Base-by-base conservation (phyloP, 2,113 vertebrate genomes). In the Myrmecophaga tridactyla region DNA sequence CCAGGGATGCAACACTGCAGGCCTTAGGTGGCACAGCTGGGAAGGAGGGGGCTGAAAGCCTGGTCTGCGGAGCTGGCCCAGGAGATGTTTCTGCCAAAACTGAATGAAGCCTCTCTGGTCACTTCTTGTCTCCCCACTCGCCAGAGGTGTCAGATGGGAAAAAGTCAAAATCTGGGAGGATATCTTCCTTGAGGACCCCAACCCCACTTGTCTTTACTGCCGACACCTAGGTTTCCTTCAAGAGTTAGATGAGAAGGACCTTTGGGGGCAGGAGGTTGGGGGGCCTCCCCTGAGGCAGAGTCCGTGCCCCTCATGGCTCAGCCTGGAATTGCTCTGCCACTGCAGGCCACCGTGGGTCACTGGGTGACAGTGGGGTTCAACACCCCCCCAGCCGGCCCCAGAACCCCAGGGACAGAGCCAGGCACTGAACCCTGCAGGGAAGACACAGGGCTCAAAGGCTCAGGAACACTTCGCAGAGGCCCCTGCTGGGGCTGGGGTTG, bases 371-470 rank as follows among this genome's bases (percentile, higher is more conserved):
- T 60, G 69, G 98, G 94, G 27, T 97, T 97, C 90, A 98, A 90
- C 39, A 98, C 97, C 2, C 96, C 96, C 4, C 96, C 89, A 4
- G 94, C 70, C 0, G 96, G 95, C 53, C 97, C 97, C 97, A 69
- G 96, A 41, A 88, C 97, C 89, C 43, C 97, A 60, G 97, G 85
- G 62, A 97, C 96, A 9, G 96, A 87, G 12, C 96, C 97, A 6
- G 97, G 94, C n/a, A 98, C 96, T 0, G 96, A 97, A 56, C 93
- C 95, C 87, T 98, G 98, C 73, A 98, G 83, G 2, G 98, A 96
- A 83, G 97, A 91, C 41, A 97, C 96, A 0, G 98, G 98, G 89
- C 98, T 99, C 80, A 98, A 96, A 14, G 98, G 96, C 94, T 98
- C 98, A 0, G 97, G 97, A 51, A 97, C 96, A 4, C 96, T 98